A percentile compares a stretch with the other conserved stretches of the same genome.
These are phyloP conservation scores for Microcebus griseorufus DNA, from an alignment of 2,113 vertebrate species.

Conservation along the genomic window DNA sequence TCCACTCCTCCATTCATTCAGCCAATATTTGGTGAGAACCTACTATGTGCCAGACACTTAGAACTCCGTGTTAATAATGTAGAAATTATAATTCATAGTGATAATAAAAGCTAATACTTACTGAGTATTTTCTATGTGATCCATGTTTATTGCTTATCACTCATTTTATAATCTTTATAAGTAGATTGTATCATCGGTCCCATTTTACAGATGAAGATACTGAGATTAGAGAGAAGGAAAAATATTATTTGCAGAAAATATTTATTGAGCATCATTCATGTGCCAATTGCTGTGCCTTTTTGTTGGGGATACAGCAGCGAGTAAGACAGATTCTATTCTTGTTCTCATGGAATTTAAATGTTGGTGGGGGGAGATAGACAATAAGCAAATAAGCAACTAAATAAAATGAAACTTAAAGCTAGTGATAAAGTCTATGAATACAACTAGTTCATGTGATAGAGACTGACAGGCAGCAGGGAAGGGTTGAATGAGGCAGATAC, in stretches of 20 bases:
- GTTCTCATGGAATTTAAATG: conserved; percentile 18
- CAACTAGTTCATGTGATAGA: background rate
- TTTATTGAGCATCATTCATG: background rate
- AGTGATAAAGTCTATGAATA: background rate
- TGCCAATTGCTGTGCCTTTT: background rate
- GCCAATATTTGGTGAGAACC: background rate
- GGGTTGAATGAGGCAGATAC: background rate
- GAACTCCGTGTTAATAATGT: background rate
- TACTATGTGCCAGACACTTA: background rate
- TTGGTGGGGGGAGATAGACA: background rate
- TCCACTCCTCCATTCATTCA: background rate
- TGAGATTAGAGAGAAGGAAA: background rate
- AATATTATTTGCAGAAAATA: conserved; percentile 4
- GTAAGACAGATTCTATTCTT: background rate
- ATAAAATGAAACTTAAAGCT: background rate
- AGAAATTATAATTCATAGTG: background rate
- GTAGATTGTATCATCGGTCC: background rate
- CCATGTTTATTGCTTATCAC: background rate
- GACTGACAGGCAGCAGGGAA: background rate
- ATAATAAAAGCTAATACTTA: background rate
- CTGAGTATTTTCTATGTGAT: background rate
- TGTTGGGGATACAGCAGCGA: background rate
- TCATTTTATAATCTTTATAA: conserved; percentile 14
- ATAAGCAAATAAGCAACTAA: conserved; percentile 15
- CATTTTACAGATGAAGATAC: background rate